Evolutionary conservation across 2,888 invertebrate species (phyloP), one percentile per base, ranked within the genome.

Genomic region (Melanargia galathea): DNA sequence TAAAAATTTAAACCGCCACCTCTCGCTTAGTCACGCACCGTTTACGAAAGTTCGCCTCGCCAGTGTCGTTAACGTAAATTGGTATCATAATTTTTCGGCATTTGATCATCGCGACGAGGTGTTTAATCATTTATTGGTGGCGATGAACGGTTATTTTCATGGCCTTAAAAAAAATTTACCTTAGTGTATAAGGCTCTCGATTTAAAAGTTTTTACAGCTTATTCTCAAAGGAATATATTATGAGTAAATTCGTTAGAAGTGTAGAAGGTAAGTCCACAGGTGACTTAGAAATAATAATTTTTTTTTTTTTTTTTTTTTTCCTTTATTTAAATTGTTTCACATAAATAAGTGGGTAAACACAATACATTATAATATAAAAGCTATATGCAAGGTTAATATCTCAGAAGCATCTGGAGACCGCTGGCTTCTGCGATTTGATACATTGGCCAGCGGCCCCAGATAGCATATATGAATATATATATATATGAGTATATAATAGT

Each of bases 1-100:
- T 70, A 67, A 70, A 72, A 69, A 68, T 65, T 70, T 67, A 60
- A 67, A 61, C 63, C 63, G 40, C 64, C 64, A 46, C 49, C 64
- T 58, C 60, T n/a, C 60, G 62, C 46, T 61, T 45, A 54, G 62
- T 48, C 64, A 68, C 64, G 64, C 65, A 58, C 56, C 63, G 61
- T 57, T 63, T 63, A 62, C 62, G 57, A 60, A 66, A 66, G 26
- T 60, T 57, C 54, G 56, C 22, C 64, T 60, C 58, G 55, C n/a
- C 58, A 55, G 60, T 61, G 65, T 63, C 65, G 63, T 67, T 63
- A 65, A 65, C 57, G 40, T 61, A 61, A 65, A 64, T 67, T 67
- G 64, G 62, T 62, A 60, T 64, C 55, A 63, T 59, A 56, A 63
- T 62, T 67, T 56, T 61, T 46, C 54, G 60, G 51, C 52, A 60